Evolutionary conservation across 1,140 invertebrate species (phyloP), one percentile per base, ranked within the genome.

Genomic region (Lerema accius): DNA sequence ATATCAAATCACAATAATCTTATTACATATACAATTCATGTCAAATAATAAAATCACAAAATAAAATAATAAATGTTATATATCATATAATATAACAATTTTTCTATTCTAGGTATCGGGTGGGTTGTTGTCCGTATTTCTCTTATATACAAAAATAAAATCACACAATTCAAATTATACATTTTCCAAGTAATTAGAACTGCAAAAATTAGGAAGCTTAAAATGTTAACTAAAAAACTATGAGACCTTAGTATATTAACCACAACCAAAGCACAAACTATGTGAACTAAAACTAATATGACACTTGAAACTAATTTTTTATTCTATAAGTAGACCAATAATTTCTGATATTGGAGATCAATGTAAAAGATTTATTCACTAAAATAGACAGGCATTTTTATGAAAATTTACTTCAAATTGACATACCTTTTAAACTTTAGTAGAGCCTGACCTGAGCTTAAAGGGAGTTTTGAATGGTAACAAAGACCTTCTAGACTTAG

Each of bases 381-480:
- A 43, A 45, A 45, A 16, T 45, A 23, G 19, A 5, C 19, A 23
- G 19, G 19, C 19, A 48, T 26, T 28, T 48, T 48, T 50, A 35
- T 32, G 42, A 51, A 42, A 10, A 14, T 32, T 7, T 23, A 23
- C 4, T 32, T 32, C 1, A 17, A 26, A 15, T 17, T 14, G 40
- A 26, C 37, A 53, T 53, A 40, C 50, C 17, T 48, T 26, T 67
- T 77, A 86, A 40, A 87, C 76, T 78, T 84, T 89, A 17, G 78
- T 81, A 26, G 85, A 80, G 43, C 67, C 62, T 26, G 76, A 73
- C 55, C 79, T 87, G 59, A 92, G 91, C 65, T 90, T 91, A 55
- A 92, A 92, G 7, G 91, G 91, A 13, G 91, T 91, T 78, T 91
- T 92, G 62, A 92, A 92, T 46, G 82, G 80, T 45, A 92, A 60